A percentile compares a stretch with the other conserved stretches of the same genome.
Evolutionary conservation across 1,140 invertebrate genomes (phyloP).

Genomic region (Notospermus geniculatus): DNA sequence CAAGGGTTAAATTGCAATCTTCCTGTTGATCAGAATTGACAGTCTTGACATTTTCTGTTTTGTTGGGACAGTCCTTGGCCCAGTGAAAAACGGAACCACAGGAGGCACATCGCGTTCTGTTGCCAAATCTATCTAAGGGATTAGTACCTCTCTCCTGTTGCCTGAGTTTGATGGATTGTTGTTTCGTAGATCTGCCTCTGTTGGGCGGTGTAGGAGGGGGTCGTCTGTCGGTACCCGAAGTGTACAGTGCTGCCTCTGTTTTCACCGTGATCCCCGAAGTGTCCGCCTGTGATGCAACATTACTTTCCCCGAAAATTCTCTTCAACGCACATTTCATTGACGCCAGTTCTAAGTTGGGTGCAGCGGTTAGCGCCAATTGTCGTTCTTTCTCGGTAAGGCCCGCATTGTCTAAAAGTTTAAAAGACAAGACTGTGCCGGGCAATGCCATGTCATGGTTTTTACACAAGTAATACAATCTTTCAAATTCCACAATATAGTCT

Average conservation of each 20-base stretch:
- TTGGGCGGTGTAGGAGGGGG: too few relatives aligned
- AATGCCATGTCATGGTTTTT: constrained; percentile 1
- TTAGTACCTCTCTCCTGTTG: too few relatives aligned
- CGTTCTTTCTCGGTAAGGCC: neutral
- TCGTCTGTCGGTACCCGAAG: too few relatives aligned
- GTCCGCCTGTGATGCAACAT: too few relatives aligned
- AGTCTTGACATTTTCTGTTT: neutral
- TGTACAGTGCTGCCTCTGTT: too few relatives aligned
- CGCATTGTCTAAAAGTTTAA: neutral
- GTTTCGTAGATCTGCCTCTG: too few relatives aligned
- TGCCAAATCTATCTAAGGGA: neutral
- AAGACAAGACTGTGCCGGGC: constrained; percentile 1
- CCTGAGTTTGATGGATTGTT: too few relatives aligned
- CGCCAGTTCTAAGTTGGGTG: neutral
- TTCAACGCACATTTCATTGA: neutral
- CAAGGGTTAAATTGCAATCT: constrained; percentile 18
- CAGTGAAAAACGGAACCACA: constrained; percentile 11
- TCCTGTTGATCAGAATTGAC: constrained; percentile 7
- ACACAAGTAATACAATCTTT: constrained; percentile 4
- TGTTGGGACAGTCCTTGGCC: constrained; percentile 10
- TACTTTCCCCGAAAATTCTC: constrained; percentile 8
- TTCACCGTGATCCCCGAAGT: too few relatives aligned
- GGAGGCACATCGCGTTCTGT: neutral
- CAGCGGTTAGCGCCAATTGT: neutral
- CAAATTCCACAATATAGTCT: constrained; percentile 3